These are phyloP conservation scores for Cololabis saira DNA, from an alignment of 2,113 vertebrate species.

Conservation along the genomic window DNA sequence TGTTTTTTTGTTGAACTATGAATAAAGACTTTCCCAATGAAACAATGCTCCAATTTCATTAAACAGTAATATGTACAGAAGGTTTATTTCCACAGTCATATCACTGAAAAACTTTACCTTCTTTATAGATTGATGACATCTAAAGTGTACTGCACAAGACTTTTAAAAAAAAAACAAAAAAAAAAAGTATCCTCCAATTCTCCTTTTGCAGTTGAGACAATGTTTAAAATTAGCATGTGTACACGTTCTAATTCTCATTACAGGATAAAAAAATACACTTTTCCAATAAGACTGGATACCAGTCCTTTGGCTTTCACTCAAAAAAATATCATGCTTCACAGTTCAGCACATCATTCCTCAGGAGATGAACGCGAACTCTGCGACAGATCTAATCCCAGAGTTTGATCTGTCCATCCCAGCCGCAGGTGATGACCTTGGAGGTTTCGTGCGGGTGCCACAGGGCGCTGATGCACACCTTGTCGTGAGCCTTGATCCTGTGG, in stretches of 20 bases:
- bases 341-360: neutral
- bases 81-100: conserved; percentile 72
- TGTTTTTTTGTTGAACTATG: conserved; percentile 2
- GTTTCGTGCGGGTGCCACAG: conserved; percentile 99
- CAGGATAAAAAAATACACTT: conserved; percentile 55
- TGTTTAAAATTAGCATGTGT: neutral
- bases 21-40: neutral
- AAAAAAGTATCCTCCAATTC: neutral
- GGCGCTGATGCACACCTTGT: conserved; percentile 97
- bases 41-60: neutral
- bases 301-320: conserved; percentile 64
- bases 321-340: neutral
- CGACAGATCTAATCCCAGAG: conserved; percentile 88
- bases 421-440: conserved; percentile 97
- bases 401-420: conserved; percentile 98
- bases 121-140: too few species aligned
- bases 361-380: neutral
- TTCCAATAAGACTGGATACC: conserved; percentile 81
- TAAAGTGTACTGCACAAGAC: neutral
- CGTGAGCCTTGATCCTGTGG: conserved; percentile 96
- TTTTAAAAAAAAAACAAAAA: too few species aligned
- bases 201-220: conserved; percentile 3
- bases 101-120: conserved; percentile 2
- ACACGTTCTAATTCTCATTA: conserved; percentile 12
- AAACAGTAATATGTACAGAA: conserved; percentile 46